These are phyloP conservation scores for Myrmecophaga tridactyla DNA, from an alignment of 2,113 vertebrate species.

Conservation along the genomic window DNA sequence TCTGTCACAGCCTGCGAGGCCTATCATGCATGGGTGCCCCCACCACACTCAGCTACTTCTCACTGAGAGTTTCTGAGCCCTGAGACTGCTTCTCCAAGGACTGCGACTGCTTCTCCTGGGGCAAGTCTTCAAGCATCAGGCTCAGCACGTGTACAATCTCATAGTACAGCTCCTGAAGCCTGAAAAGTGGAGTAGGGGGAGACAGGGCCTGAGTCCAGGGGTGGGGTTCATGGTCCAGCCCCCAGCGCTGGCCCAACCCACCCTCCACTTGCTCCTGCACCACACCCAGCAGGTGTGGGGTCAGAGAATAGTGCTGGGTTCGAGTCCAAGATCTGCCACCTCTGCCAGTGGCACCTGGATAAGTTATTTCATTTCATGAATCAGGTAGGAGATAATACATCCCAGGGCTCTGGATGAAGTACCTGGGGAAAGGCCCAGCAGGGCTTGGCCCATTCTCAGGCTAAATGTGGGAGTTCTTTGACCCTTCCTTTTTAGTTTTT, in stretches of 20 bases:
- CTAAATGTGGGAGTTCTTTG: not conserved
- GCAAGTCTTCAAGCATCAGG: conserved; percentile 47
- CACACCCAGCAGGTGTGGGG: not conserved
- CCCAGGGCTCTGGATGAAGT: not conserved
- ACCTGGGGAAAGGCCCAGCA: not conserved
- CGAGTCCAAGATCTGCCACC: not conserved
- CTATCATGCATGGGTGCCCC: not conserved
- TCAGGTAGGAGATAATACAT: not conserved
- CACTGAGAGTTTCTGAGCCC: fast-evolving
- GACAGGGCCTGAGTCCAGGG: not conserved
- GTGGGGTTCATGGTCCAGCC: fast-evolving
- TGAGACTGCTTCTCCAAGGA: fast-evolving
- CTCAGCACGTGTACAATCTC: conserved; percentile 20
- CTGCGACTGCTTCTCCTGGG: not conserved
- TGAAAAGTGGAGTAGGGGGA: conserved; percentile 41
- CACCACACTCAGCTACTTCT: not conserved
- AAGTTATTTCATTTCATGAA: not conserved
- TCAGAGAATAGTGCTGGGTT: not conserved
- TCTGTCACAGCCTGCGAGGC: fast-evolving
- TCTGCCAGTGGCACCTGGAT: not conserved
- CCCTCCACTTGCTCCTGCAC: fast-evolving
- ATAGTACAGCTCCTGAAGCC: conserved; percentile 74
- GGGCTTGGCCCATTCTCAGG: not conserved
- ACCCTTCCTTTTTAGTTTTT: not conserved
- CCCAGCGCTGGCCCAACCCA: not conserved